Evolutionary conservation across 2,113 vertebrate genomes (phyloP), one percentile per base, ranked within the genome.

Genomic region (Acanthochromis polyacanthus): DNA sequence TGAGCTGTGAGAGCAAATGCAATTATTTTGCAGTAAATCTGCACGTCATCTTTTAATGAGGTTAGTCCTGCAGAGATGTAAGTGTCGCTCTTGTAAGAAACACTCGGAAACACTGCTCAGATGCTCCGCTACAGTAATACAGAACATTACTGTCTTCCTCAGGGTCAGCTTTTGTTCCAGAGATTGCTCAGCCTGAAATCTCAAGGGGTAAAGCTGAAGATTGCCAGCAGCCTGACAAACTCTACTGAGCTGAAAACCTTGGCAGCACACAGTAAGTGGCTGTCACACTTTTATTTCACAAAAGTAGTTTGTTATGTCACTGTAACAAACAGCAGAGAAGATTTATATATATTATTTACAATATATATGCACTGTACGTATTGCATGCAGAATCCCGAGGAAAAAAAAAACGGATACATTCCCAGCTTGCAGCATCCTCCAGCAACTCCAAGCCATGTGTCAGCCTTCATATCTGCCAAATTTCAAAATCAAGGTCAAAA

Each of bases 101-200:
- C 69, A 66, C 66, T 17, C n/a, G 3, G 23, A 53, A 40, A 52
- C 1, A 12, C 30, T 28, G 38, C 1, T 64, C 68, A 64, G 46
- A 60, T 23, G 32, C 61, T 64, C 38, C 3, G 15, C 65, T 40
- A 25, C 51, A 57, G 45, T 62, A 66, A 60, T 20, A 53, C 72
- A 69, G 32, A 80, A 63, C 73, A 66, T 80, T 28, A 0, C 57
- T 82, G 50, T 88, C 64, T 52, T 86, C 80, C 53, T 84, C 88
- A 94, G 94, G 92, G 94, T 86, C 90, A 91, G 75, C 80, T 89
- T 48, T 69, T 94, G 89, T 93, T 94, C 85, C 91, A 93, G 87
- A 80, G 85, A 4, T 88, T 94, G 82, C 90, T 92, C 66, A 43
- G 38, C 65, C 80, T 94, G 57, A 91, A 90, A 22, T 89, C 92